phyloP scores from a whole-genome alignment of 2,113 vertebrate genomes.

The Perccottus glenii region DNA sequence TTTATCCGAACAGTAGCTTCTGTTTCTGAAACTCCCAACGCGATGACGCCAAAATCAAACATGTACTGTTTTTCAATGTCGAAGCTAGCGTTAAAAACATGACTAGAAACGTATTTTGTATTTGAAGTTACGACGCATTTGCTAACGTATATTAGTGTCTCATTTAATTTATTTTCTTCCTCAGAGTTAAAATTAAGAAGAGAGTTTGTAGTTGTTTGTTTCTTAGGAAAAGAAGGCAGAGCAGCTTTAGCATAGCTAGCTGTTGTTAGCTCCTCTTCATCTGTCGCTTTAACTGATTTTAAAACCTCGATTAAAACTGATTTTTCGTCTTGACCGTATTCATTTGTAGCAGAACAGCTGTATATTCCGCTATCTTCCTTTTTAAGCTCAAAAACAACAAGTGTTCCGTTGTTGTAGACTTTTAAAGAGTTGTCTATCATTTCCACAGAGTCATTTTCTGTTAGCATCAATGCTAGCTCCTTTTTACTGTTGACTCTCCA shows the following conservation, averaged over 20 bases:
- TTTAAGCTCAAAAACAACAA: slow-evolving; percentile 84
- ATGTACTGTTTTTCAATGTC: slow-evolving; percentile 87
- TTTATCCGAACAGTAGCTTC: slow-evolving; percentile 92
- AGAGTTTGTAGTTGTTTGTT: slow-evolving; percentile 3
- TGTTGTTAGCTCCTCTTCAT: not conserved
- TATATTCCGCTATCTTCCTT: slow-evolving; percentile 88
- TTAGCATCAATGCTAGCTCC: slow-evolving; percentile 69
- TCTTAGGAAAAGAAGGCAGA: slow-evolving; percentile 2
- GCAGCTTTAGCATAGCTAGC: not conserved
- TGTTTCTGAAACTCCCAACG: slow-evolving; percentile 89
- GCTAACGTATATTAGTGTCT: slow-evolving; percentile 30
- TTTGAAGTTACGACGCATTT: slow-evolving; percentile 82
- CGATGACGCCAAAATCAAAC: slow-evolving; percentile 92
- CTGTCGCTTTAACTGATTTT: slow-evolving; percentile 68
- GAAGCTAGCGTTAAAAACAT: slow-evolving; percentile 86
- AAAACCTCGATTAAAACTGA: slow-evolving; percentile 81
- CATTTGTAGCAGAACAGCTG: slow-evolving; percentile 88
- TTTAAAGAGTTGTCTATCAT: slow-evolving; percentile 69
- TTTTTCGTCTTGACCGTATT: slow-evolving; percentile 83
- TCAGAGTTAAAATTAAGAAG: slow-evolving; percentile 14
- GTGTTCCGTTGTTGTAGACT: slow-evolving; percentile 87
- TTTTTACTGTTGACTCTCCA: slow-evolving; percentile 85
- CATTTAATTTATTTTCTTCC: slow-evolving; percentile 14
- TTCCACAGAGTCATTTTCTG: slow-evolving; percentile 40
- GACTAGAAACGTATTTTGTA: slow-evolving; percentile 85